These are phyloP conservation scores for Rhingia campestris DNA, from an alignment of 2,888 invertebrate genomes.

Conservation along the genomic window DNA sequence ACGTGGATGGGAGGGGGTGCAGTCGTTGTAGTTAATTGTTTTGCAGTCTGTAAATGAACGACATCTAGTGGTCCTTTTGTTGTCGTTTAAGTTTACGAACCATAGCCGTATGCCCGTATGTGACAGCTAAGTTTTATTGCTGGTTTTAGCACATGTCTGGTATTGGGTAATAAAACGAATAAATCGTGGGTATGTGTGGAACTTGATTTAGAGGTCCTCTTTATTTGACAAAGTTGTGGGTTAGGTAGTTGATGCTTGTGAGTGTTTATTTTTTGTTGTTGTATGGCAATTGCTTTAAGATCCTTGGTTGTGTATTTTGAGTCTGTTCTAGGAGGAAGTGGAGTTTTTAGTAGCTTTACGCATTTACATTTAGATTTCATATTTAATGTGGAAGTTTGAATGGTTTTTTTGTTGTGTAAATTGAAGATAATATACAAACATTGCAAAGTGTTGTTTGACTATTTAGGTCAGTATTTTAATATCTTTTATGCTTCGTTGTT, in stretches of 20 bases:
- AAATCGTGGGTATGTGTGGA: not conserved
- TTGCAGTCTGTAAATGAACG: constrained; percentile 35
- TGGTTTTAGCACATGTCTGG: constrained; percentile 26
- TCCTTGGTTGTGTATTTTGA: not conserved
- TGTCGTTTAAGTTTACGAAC: constrained; percentile 34
- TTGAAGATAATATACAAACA: no score
- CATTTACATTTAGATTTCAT: no score
- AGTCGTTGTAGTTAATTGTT: constrained; percentile 33
- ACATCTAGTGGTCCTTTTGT: constrained; percentile 36
- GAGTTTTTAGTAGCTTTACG: no score
- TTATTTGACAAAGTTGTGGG: constrained; percentile 4
- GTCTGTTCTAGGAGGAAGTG: not conserved
- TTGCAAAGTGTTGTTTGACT: no score
- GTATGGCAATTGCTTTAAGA: not conserved
- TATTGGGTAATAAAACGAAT: constrained; percentile 26
- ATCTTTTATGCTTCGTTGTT: no score
- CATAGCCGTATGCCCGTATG: constrained; percentile 13
- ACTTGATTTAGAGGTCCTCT: constrained; percentile 11
- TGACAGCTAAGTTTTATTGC: constrained; percentile 52
- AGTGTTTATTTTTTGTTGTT: not conserved
- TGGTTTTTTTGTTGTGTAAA: no score
- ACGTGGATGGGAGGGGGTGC: not conserved
- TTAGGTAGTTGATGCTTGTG: not conserved
- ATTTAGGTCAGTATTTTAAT: no score
- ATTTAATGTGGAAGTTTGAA: no score